Evolutionary conservation across 2,113 vertebrate species (phyloP).

Genomic region (Pampusana beccarii): DNA sequence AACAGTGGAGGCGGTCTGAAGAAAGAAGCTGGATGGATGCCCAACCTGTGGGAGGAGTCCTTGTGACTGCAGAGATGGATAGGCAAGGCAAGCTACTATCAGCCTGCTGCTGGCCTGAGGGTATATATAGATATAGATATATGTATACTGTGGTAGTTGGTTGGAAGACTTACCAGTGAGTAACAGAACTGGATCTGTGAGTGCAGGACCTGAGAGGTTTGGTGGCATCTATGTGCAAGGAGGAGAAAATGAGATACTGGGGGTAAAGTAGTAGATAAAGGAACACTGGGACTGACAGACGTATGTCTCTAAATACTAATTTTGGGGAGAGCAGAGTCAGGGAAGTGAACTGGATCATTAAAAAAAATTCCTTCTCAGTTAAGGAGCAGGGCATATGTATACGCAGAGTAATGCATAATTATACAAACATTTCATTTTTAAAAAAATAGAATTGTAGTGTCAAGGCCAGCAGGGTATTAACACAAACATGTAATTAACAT

Average conservation of each 20-base stretch:
- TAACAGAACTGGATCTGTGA: not conserved
- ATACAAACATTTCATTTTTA: not conserved
- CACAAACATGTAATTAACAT: not conserved
- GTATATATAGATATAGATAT: no score
- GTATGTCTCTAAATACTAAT: not conserved
- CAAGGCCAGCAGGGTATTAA: not conserved
- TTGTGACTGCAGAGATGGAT: not conserved
- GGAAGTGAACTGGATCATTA: not conserved
- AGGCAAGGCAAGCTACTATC: not conserved
- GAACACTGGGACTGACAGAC: fast-evolving
- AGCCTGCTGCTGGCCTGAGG: not conserved
- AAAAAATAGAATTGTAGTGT: not conserved
- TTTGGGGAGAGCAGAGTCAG: not conserved
- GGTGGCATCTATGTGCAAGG: not conserved
- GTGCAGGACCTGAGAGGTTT: not conserved
- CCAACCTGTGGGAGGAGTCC: not conserved
- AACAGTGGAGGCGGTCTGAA: not conserved
- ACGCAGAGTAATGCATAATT: not conserved
- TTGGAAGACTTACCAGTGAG: not conserved
- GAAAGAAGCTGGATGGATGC: not conserved
- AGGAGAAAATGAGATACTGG: not conserved
- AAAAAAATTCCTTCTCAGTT: not conserved
- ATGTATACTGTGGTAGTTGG: not conserved
- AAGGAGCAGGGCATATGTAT: not conserved
- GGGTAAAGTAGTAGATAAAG: not conserved